Base-by-base conservation (phyloP, 2,797 vertebrate species). In the Rhinoraja longicauda region DNA sequence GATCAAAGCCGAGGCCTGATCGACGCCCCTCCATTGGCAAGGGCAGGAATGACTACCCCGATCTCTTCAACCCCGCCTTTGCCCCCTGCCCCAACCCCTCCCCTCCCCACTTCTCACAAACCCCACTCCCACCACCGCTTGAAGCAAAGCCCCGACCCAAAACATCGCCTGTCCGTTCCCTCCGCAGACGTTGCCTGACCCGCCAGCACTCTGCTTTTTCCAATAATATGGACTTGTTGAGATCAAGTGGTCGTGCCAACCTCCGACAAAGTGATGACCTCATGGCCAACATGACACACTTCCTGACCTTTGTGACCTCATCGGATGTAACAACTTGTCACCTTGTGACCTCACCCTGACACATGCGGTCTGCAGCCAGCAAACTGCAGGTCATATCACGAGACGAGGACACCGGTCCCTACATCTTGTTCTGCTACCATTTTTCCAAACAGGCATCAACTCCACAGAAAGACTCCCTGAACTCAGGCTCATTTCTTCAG, bases 221-320 rank as follows among this genome's bases (percentile, higher is more conserved):
- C 59, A 67, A 21, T 21, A 67, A 64, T 17, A 72, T 36, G 84
- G 32, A 9, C n/a, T n/a, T 19, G 59, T 88, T 64, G 29, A 36
- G n/a, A 7, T 64, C 5, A 64, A n/a, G 59, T 64, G 15, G 6
- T n/a, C 6, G 15, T 19, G 17, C 59, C 64, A 84, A 67, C 59
- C 59, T 88, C 5, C 17, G 59, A 67, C n/a, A 88, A 26, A 59
- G 81, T 26, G 2, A 13, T 59, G 81, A 24, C 79, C 45, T 57
- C 45, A 78, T 17, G 19, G 84, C 9, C 36, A 67, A 64, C 64
- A 88, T 88, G 21, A 73, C 90, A 73, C 4, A 29, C 24, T 26
- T 91, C 90, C 36, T 39, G 90, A 64, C 53, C 67, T 91, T 91
- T 91, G 39, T 91, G 90, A 73, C 36, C n/a, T 91, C 64, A 91